Conservation (phyloP, 2,888 invertebrate genomes). For the Diplazon laetatorius region DNA sequence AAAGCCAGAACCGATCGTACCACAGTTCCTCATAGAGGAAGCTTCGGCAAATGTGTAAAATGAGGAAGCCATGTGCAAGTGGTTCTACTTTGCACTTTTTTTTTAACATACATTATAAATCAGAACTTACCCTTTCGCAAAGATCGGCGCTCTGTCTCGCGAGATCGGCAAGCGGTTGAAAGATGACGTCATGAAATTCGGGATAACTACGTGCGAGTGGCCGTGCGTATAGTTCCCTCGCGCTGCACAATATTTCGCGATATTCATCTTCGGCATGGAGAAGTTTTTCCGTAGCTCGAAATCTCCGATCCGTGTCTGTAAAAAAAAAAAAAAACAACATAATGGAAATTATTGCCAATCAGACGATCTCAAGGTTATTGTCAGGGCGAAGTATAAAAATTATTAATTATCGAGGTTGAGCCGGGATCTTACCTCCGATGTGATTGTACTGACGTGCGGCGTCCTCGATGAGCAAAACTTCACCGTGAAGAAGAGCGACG, state of each 20-base stretch:
- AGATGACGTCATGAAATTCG: conserved; percentile 79
- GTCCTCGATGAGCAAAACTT: conserved; percentile 86
- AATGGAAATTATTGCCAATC: neutral
- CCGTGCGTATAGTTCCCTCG: conserved; percentile 86
- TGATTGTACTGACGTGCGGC: conserved; percentile 85
- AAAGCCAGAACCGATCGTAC: too few species aligned
- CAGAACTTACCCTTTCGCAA: conserved; percentile 78
- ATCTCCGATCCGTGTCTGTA: conserved; percentile 80
- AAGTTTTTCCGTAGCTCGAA: conserved; percentile 81
- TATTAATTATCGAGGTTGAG: conserved; percentile 16
- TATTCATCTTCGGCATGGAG: conserved; percentile 82
- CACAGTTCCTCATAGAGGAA: too few species aligned
- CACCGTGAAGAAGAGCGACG: conserved; percentile 85
- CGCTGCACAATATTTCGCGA: conserved; percentile 84
- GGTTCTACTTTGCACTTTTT: too few species aligned
- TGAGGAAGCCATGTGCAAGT: too few species aligned
- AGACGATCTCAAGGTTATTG: neutral
- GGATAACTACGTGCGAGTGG: conserved; percentile 83
- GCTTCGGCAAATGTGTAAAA: too few species aligned
- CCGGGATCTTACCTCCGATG: conserved; percentile 82
- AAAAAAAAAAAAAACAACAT: neutral
- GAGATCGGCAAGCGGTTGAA: conserved; percentile 78
- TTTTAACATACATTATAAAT: neutral
- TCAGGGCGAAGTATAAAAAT: neutral
- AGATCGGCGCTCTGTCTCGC: conserved; percentile 75